Percentiles rank a stretch among this genome's conserved stretches.
Evolutionary conservation across 2,888 invertebrate genomes (phyloP).

Genomic region (Andrena chrysosceles): DNA sequence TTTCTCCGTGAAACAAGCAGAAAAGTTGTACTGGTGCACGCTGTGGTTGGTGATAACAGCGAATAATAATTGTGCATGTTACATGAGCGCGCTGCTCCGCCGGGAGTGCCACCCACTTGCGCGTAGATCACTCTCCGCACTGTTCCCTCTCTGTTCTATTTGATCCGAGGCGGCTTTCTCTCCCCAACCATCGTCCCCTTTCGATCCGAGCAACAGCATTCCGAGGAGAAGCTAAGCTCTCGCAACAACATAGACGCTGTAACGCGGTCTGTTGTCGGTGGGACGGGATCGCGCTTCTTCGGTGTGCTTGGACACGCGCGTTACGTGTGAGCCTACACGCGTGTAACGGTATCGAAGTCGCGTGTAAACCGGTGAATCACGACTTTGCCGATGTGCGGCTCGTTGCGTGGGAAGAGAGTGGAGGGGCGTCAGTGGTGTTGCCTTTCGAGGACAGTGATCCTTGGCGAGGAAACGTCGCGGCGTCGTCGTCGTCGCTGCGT

Average conservation of each 20-base stretch:
- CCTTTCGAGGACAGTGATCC: slow-evolving; percentile 61
- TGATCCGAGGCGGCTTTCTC: neutral
- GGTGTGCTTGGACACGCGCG: slow-evolving; percentile 17
- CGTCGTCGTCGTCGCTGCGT: slow-evolving; percentile 2
- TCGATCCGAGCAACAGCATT: slow-evolving; percentile 67
- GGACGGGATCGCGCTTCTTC: slow-evolving; percentile 10
- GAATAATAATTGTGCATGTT: slow-evolving; percentile 81
- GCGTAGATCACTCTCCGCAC: slow-evolving; percentile 75
- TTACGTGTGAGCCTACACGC: slow-evolving; percentile 66
- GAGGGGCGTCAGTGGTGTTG: slow-evolving; percentile 42
- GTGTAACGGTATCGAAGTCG: slow-evolving; percentile 76
- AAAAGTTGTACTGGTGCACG: neutral
- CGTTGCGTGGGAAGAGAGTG: slow-evolving; percentile 68
- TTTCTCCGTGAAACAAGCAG: neutral
- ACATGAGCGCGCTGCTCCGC: slow-evolving; percentile 77
- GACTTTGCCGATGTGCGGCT: slow-evolving; percentile 56
- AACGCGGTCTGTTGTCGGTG: slow-evolving; percentile 30
- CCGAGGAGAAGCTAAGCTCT: slow-evolving; percentile 71
- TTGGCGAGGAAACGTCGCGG: slow-evolving; percentile 23
- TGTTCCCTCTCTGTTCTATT: slow-evolving; percentile 8
- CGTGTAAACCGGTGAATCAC: slow-evolving; percentile 80
- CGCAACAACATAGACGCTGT: slow-evolving; percentile 35
- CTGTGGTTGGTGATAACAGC: slow-evolving; percentile 74
- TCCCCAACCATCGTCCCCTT: slow-evolving; percentile 13
- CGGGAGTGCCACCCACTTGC: slow-evolving; percentile 74